Evolutionary conservation across 2,113 vertebrate species (phyloP).

Genomic region (Elaphurus davidianus): DNA sequence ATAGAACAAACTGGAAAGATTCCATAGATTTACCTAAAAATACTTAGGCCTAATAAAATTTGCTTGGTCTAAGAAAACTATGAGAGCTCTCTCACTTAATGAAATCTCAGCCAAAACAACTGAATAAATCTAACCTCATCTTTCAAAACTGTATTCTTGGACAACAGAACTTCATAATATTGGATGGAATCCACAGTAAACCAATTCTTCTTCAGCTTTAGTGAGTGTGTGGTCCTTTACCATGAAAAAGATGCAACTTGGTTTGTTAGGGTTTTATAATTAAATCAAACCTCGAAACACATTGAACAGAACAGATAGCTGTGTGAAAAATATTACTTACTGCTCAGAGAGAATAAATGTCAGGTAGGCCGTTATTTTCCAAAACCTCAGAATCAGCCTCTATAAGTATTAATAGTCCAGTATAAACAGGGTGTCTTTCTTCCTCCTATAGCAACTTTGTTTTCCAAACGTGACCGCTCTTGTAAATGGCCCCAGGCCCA

Average conservation of each 20-base stretch:
- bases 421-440: neutral
- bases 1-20: neutral
- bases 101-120: slow-evolving; percentile 3
- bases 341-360: neutral
- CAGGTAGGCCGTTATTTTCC: neutral
- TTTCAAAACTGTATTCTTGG: slow-evolving; percentile 42
- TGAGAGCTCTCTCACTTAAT: neutral
- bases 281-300: slow-evolving; percentile 6
- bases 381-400: neutral
- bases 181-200: slow-evolving; percentile 55
- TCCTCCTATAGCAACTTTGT: neutral
- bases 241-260: neutral
- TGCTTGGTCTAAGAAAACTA: neutral
- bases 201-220: neutral
- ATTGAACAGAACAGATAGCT: neutral
- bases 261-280: slow-evolving; percentile 1
- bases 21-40: slow-evolving; percentile 33
- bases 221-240: slow-evolving; percentile 54
- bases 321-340: neutral
- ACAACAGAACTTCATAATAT: neutral
- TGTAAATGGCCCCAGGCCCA: neutral
- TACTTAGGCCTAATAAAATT: slow-evolving; percentile 14
- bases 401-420: too few relatives aligned
- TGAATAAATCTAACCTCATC: slow-evolving; percentile 5
- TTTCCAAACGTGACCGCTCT: neutral